Evolutionary conservation across 2,797 vertebrate genomes (phyloP).

Genomic region (Spheniscus humboldti): DNA sequence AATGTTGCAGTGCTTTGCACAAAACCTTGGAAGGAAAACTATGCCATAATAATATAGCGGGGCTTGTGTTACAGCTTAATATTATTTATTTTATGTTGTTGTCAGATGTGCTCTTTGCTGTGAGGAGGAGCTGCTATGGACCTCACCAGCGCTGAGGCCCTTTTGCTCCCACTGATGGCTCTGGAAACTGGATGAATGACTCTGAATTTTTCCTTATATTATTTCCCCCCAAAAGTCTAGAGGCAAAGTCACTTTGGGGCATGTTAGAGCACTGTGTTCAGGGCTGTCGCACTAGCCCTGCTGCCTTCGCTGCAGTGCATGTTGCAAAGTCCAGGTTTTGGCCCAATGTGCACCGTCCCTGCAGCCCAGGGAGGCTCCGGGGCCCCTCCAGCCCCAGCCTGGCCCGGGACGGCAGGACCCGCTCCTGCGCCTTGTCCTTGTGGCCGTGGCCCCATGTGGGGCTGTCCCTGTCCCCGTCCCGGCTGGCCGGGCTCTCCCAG

Average conservation of each 20-base stretch:
- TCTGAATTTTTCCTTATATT: neutral
- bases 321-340: neutral
- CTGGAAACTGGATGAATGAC: neutral
- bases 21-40: neutral
- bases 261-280: rapidly evolving
- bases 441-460: rapidly evolving
- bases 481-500: rapidly evolving
- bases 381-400: neutral
- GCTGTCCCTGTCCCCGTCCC: neutral
- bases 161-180: neutral
- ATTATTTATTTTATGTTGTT: neutral
- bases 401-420: rapidly evolving
- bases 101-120: neutral
- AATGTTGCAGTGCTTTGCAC: neutral
- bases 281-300: neutral
- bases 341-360: rapidly evolving
- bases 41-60: neutral
- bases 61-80: neutral
- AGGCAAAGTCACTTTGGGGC: neutral
- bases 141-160: neutral
- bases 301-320: neutral
- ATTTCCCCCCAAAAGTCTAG: neutral
- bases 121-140: neutral
- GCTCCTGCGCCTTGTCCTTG: rapidly evolving
- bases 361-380: rapidly evolving